Base-by-base conservation (phyloP, 2,797 vertebrate genomes). In the Mastacembelus armatus region DNA sequence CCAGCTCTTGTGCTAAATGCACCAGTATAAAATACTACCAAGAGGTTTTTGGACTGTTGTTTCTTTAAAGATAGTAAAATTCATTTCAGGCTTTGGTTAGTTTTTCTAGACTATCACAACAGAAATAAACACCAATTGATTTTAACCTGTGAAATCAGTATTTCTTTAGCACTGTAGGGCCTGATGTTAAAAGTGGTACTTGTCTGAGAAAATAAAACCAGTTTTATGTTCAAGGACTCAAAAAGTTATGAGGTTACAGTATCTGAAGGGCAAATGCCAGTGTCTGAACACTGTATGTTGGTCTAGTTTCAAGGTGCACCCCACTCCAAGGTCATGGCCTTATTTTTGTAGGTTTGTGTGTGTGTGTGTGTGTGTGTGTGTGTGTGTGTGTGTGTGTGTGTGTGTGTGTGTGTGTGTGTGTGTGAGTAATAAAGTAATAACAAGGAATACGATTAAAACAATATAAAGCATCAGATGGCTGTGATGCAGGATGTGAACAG, bases 371-470 rank as follows among this genome's bases (percentile, higher is more conserved):
- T 64, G 47, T 52, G 26, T 55, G 54, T 32, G 50, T 61, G 36
- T 39, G 40, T 49, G 66, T 72, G 54, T 62, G 66, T 59, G 49
- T 64, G 35, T 32, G 10, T 55, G n/a, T 56, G 32, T 74, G 51
- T 56, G 47, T 47, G 45, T 50, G 42, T 67, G 36, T 26, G 42
- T 65, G 18, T 36, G 12, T 54, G 19, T 61, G 30, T 55, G 27
- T 55, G 51, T 50, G 27, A 62, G 35, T 52, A n/a, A n/a, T n/a
- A n/a, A n/a, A n/a, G n/a, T n/a, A n/a, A n/a, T n/a, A n/a, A n/a
- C n/a, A n/a, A n/a, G n/a, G n/a, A n/a, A n/a, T n/a, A n/a, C n/a
- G n/a, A n/a, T n/a, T n/a, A n/a, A n/a, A n/a, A n/a, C n/a, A n/a
- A n/a, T n/a, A n/a, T n/a, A n/a, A n/a, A n/a, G n/a, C n/a, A n/a